Evolutionary conservation across 1,140 invertebrate genomes (phyloP), one percentile per base, ranked within the genome.

Genomic region (Tribolium madens): DNA sequence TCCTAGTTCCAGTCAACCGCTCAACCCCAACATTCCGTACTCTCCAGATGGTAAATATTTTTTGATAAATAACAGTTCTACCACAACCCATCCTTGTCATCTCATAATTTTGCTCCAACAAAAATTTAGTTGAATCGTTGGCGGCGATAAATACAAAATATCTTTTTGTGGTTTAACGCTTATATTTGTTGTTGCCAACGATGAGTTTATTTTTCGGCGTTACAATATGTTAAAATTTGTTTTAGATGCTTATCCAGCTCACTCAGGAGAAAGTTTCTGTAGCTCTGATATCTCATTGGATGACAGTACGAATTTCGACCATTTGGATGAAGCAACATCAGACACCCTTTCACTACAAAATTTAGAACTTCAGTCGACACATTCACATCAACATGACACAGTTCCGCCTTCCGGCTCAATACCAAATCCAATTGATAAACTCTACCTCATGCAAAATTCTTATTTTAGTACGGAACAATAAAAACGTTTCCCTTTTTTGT

Each of bases 361-460:
- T 83, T 84, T 93, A 76, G 91, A 92, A 82, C 85, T 91, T 42
- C 87, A 87, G 73, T 79, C 78, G 52, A 86, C 87, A 6, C 88
- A 90, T 70, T 86, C 87, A 2, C 86, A 88, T 76, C 83, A 87
- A 74, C 89, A 88, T 82, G 87, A 89, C 80, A 76, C 75, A 33
- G 73, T 83, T 31, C 85, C 89, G 31, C 80, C 90, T 82, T 83
- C 86, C 78, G 84, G 86, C 78, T 84, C 86, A 85, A 83, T 89
- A 85, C 81, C 87, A 86, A 98, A 98, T 86, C 97, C 97, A 33
- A 98, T 99, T 80, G 97, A 99, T 86, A 98, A 98, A 88, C 90
- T 98, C 52, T 99, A 98, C 88, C 93, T 97, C 82, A 99, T 99
- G 97, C 96, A 97, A 86, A 96, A 94, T 87, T 97, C 95, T 33